Conservation (phyloP, 2,888 invertebrate species). For the Cordilura impudica region DNA sequence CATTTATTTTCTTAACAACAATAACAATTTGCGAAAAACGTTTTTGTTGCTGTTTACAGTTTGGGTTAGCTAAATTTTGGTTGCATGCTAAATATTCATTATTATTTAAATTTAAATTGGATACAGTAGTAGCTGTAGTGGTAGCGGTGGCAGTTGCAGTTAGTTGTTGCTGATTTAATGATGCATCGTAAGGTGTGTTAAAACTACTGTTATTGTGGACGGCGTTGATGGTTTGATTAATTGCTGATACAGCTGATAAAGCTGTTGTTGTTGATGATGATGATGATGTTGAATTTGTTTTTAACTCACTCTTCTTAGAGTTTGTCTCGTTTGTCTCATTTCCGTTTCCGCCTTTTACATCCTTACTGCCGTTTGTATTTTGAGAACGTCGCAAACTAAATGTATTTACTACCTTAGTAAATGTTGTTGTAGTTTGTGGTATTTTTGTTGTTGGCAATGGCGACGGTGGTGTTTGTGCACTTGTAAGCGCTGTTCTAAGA, state of each 20-base stretch:
- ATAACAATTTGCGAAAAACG: conserved; percentile 56
- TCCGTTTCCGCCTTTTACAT: conserved; percentile 17
- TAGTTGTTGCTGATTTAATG: conserved; percentile 54
- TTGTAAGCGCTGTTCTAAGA: neutral
- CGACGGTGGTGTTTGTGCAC: neutral
- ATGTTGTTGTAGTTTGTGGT: conserved; percentile 30
- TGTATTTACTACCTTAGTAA: conserved; percentile 51
- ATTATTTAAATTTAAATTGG: conserved; percentile 55
- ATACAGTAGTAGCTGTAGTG: conserved; percentile 55
- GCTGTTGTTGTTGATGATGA: conserved; percentile 22
- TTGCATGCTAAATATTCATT: conserved; percentile 61
- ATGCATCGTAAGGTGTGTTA: conserved; percentile 41
- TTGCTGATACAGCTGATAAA: conserved; percentile 35
- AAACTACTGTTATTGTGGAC: conserved; percentile 34
- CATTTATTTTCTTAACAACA: conserved; percentile 57
- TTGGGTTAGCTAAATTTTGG: conserved; percentile 40
- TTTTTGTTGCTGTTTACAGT: conserved; percentile 40
- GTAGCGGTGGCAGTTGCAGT: conserved; percentile 48
- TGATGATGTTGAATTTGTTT: conserved; percentile 41
- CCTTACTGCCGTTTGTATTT: conserved; percentile 22
- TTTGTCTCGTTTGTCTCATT: conserved; percentile 31
- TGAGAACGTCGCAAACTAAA: conserved; percentile 50
- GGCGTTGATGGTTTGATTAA: conserved; percentile 16
- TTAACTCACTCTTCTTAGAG: conserved; percentile 38
- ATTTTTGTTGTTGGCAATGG: conserved; percentile 2